Conservation (phyloP, 1,140 invertebrate genomes). For the Dysdera silvatica region DNA sequence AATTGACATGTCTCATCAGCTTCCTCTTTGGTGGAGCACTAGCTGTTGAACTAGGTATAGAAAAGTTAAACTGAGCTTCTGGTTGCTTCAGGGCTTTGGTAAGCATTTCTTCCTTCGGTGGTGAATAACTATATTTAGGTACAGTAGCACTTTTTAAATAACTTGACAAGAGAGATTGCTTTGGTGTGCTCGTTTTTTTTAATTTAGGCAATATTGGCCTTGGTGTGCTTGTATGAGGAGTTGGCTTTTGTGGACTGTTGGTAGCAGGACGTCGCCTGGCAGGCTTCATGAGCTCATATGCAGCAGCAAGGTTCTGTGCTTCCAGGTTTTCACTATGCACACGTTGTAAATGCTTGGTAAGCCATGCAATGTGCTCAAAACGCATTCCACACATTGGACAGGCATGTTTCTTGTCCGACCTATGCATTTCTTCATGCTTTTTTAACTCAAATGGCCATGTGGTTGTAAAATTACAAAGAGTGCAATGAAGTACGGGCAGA, state of each 20-base stretch:
- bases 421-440: slow-evolving; percentile 40
- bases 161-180: neutral
- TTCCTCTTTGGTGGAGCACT: too few species aligned
- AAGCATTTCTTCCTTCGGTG: too few species aligned
- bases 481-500: slow-evolving; percentile 42
- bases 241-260: too few species aligned
- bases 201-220: neutral
- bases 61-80: too few species aligned
- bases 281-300: slow-evolving; percentile 21
- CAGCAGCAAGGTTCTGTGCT: slow-evolving; percentile 26
- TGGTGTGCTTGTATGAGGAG: too few species aligned
- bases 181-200: neutral
- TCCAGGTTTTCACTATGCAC: slow-evolving; percentile 23
- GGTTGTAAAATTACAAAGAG: slow-evolving; percentile 49
- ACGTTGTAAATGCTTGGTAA: slow-evolving; percentile 23
- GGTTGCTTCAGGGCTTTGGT: too few species aligned
- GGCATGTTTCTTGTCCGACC: slow-evolving; percentile 21
- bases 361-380: slow-evolving; percentile 27
- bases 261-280: neutral
- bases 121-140: too few species aligned
- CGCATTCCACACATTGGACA: slow-evolving; percentile 30
- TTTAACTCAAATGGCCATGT: slow-evolving; percentile 51
- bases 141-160: too few species aligned
- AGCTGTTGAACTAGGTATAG: too few species aligned
- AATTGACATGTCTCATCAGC: too few species aligned